phyloP scores from a whole-genome alignment of 2,888 invertebrate genomes.

The Euclidia mi region DNA sequence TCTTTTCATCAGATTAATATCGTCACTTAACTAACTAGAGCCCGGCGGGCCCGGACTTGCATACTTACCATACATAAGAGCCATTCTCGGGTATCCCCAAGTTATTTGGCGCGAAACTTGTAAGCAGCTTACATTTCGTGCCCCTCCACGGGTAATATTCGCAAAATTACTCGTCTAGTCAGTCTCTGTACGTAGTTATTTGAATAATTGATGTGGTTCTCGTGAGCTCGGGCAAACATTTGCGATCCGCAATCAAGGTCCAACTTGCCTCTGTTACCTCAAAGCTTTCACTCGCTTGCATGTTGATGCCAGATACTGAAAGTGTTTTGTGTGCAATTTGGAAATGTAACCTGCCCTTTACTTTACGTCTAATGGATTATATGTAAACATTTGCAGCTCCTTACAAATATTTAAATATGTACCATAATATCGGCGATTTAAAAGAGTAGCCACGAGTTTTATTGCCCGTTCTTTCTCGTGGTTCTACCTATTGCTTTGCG shows the following conservation, averaged over 20 bases:
- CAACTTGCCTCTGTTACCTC: conserved; percentile 72
- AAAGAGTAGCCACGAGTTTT: too few species aligned
- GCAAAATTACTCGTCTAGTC: conserved; percentile 80
- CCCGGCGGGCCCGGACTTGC: conserved; percentile 57
- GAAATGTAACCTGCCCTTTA: conserved; percentile 42
- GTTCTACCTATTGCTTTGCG: too few species aligned
- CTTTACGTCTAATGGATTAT: conserved; percentile 37
- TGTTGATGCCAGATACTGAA: conserved; percentile 55
- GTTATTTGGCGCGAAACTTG: conserved; percentile 80
- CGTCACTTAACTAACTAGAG: conserved; percentile 68
- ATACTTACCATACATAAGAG: conserved; percentile 68
- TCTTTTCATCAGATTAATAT: conserved; percentile 78
- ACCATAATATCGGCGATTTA: too few species aligned
- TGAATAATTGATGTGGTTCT: conserved; percentile 86
- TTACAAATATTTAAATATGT: too few species aligned
- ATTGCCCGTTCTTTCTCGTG: too few species aligned
- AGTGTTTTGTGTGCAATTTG: conserved; percentile 52
- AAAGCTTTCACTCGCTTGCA: conserved; percentile 65
- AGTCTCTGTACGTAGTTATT: conserved; percentile 80
- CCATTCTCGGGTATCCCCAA: conserved; percentile 71
- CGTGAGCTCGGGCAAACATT: conserved; percentile 83
- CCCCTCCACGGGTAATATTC: conserved; percentile 78
- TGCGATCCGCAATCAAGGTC: conserved; percentile 86
- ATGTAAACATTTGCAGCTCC: too few species aligned
- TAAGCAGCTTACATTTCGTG: conserved; percentile 84